A percentile compares a stretch with the other conserved stretches of the same genome.
Conservation (phyloP, 2,888 invertebrate species). For the Rugalucina vietnamica region DNA sequence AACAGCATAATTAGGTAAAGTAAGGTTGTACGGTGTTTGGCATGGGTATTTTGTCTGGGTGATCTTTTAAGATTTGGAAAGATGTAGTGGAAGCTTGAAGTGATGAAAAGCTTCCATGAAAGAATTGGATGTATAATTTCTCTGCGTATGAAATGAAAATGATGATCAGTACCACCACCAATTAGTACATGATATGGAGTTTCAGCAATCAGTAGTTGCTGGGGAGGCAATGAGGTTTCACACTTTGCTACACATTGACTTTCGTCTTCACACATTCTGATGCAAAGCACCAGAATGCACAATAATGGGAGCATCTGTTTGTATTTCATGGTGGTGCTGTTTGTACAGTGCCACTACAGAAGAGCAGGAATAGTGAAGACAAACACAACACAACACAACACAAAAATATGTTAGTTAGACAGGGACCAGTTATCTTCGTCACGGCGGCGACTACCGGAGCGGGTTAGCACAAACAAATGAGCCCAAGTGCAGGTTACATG, state of each 20-base stretch:
- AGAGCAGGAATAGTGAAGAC: not conserved
- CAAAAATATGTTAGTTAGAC: not conserved
- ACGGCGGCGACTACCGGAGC: slow-evolving; percentile 1
- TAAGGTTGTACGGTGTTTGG: not conserved
- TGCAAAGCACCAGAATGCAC: not conserved
- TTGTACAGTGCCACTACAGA: not conserved
- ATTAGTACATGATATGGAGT: not conserved
- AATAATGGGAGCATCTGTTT: not conserved
- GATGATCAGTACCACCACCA: slow-evolving; percentile 1
- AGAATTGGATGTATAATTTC: not conserved
- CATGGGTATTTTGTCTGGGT: not conserved
- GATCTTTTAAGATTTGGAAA: not conserved
- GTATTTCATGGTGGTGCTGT: not conserved
- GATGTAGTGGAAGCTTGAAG: not conserved
- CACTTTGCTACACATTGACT: not conserved
- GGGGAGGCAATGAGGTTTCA: not conserved
- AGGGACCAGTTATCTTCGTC: not conserved
- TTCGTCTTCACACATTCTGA: not conserved
- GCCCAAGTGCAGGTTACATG: not conserved
- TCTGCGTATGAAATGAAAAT: not conserved
- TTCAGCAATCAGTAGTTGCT: no score
- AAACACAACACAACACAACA: not conserved
- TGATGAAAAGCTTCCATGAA: not conserved
- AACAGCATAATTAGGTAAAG: not conserved
- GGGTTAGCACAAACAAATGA: not conserved